phyloP scores from a whole-genome alignment of 2,888 invertebrate species.

The Cheilosia vulpina region DNA sequence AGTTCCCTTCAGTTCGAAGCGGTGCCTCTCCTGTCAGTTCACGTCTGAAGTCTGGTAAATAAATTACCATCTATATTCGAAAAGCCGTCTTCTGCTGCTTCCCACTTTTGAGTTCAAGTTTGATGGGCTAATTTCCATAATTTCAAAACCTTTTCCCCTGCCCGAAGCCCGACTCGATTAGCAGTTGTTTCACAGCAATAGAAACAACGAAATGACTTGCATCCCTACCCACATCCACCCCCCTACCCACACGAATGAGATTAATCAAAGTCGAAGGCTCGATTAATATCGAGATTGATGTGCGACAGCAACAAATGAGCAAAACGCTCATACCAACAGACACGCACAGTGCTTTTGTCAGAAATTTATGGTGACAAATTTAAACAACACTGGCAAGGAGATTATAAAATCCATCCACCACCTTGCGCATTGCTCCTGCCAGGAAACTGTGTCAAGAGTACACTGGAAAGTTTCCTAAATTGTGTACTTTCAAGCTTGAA shows the following conservation, averaged over 20 bases:
- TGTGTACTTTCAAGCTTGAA: slow-evolving; percentile 33
- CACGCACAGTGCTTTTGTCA: slow-evolving; percentile 7
- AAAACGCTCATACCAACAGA: slow-evolving; percentile 1
- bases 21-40: background rate
- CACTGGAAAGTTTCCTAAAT: slow-evolving; percentile 32
- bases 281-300: slow-evolving; percentile 68
- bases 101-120: background rate
- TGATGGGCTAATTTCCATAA: background rate
- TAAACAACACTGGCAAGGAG: background rate
- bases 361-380: slow-evolving; percentile 52
- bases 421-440: slow-evolving; percentile 7
- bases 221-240: background rate
- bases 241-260: background rate
- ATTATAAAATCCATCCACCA: slow-evolving; percentile 6
- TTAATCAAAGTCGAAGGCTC: slow-evolving; percentile 70
- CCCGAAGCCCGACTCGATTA: background rate
- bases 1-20: background rate
- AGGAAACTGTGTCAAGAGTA: slow-evolving; percentile 59
- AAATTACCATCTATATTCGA: background rate
- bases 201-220: background rate
- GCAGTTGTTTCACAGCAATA: background rate
- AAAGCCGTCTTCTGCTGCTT: background rate
- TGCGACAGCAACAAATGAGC: slow-evolving; percentile 53
- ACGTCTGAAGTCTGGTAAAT: background rate
- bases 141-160: background rate